A percentile compares a stretch with the other conserved stretches of the same genome.
These are phyloP conservation scores for Drosophila greeni DNA, from an alignment of 2,888 invertebrate genomes.

Conservation along the genomic window DNA sequence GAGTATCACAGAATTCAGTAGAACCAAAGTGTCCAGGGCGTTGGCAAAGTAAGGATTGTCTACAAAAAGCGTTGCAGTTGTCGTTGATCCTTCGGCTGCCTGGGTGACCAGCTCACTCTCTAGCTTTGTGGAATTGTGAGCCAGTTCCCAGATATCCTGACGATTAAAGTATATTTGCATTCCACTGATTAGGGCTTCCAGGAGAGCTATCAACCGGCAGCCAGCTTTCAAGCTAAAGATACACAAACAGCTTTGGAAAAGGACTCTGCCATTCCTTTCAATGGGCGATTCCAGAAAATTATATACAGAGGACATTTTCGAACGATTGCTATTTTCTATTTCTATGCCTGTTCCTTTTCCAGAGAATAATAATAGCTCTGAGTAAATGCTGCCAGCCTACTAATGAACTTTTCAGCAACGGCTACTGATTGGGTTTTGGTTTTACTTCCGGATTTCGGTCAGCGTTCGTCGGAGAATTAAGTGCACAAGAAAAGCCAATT, in stretches of 20 bases:
- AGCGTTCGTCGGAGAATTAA: slow-evolving; percentile 48
- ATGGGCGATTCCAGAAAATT: slow-evolving; percentile 31
- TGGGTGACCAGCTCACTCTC: background rate
- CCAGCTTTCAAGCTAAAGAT: slow-evolving; percentile 37
- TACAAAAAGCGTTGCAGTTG: background rate
- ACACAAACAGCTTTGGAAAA: slow-evolving; percentile 43
- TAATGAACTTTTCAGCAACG: slow-evolving; percentile 24
- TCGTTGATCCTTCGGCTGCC: slow-evolving; percentile 4
- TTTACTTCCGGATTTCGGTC: slow-evolving; percentile 48
- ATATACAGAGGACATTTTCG: slow-evolving; percentile 44
- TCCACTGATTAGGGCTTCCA: slow-evolving; percentile 30
- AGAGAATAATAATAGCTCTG: background rate
- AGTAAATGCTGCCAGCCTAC: slow-evolving; percentile 21
- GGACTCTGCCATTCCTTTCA: background rate
- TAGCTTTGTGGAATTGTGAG: background rate
- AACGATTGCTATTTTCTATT: background rate
- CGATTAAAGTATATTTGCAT: slow-evolving; percentile 9
- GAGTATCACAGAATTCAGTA: slow-evolving; percentile 17
- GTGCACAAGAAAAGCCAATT: slow-evolving; percentile 71
- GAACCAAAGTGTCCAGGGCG: background rate
- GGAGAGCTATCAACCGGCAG: slow-evolving; percentile 48
- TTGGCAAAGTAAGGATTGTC: background rate
- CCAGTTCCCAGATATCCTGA: background rate
- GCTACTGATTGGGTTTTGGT: slow-evolving; percentile 57
- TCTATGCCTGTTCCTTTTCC: background rate